Conservation (phyloP, 2,113 vertebrate genomes). For the Cynoglossus semilaevis region DNA sequence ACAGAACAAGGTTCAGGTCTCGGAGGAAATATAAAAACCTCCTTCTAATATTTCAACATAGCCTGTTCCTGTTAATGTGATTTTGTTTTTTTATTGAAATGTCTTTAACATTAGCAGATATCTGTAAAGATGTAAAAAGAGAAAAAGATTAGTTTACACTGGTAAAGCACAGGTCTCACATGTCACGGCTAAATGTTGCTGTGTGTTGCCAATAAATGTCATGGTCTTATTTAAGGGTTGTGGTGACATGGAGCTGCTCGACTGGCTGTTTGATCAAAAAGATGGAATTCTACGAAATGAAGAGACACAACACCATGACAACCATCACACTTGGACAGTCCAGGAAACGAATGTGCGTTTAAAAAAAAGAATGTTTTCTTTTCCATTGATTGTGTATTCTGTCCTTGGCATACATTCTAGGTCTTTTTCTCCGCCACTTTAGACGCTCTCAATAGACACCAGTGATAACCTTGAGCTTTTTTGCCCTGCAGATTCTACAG, state of each 20-base stretch:
- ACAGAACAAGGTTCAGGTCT: conserved; percentile 34
- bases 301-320: conserved; percentile 63
- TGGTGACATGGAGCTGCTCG: conserved; percentile 83
- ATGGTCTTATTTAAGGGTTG: conserved; percentile 42
- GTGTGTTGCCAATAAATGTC: conserved; percentile 13
- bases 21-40: conserved; percentile 1
- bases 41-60: neutral
- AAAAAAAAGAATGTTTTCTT: neutral
- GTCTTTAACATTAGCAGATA: neutral
- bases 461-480: conserved; percentile 5
- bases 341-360: conserved; percentile 74
- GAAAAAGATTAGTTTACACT: too few relatives aligned
- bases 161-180: conserved; percentile 1
- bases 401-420: neutral
- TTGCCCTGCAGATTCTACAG: conserved; percentile 69
- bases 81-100: too few relatives aligned
- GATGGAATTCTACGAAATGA: conserved; percentile 83
- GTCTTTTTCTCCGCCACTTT: neutral
- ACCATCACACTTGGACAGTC: conserved; percentile 68
- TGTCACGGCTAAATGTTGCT: neutral
- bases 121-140: too few relatives aligned
- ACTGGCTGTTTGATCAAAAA: conserved; percentile 88
- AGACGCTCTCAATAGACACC: neutral
- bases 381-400: neutral
- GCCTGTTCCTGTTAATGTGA: neutral